A percentile compares a stretch with the other conserved stretches of the same genome.
phyloP scores from a whole-genome alignment of 2,797 vertebrate species.

The Neosilurus hyrtlii region DNA sequence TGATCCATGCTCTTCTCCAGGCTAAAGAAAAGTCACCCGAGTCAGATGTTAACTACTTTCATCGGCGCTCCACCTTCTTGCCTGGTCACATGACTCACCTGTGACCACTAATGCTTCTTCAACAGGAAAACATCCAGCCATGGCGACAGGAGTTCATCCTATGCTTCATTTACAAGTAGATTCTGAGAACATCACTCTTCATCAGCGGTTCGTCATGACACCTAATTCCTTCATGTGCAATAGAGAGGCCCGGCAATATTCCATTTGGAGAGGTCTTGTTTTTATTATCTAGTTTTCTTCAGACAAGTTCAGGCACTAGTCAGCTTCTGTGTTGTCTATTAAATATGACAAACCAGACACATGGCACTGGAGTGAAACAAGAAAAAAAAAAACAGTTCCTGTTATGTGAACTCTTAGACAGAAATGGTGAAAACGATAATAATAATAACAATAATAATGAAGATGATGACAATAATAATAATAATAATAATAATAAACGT shows the following conservation, averaged over 20 bases:
- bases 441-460: too few species aligned
- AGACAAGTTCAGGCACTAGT: constrained; percentile 69
- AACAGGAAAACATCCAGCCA: constrained; percentile 54
- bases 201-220: constrained; percentile 50
- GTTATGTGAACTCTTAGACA: constrained; percentile 34
- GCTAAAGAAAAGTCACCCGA: constrained; percentile 63
- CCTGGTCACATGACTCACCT: constrained; percentile 64
- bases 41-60: constrained; percentile 59
- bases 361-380: constrained; percentile 44
- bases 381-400: constrained; percentile 11
- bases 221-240: constrained; percentile 51
- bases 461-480: too few species aligned
- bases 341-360: constrained; percentile 57
- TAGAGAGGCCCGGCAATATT: constrained; percentile 22
- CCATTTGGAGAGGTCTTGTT: constrained; percentile 41
- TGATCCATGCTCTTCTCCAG: constrained; percentile 46
- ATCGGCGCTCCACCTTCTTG: constrained; percentile 55
- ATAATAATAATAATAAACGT: too few species aligned
- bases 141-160: constrained; percentile 47
- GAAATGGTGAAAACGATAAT: not conserved
- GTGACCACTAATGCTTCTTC: constrained; percentile 49
- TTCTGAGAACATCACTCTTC: constrained; percentile 51
- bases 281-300: constrained; percentile 29
- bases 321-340: constrained; percentile 57
- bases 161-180: constrained; percentile 57